Evolutionary conservation across 2,113 vertebrate genomes (phyloP).

Genomic region (Cyphomyrus discorhynchus): DNA sequence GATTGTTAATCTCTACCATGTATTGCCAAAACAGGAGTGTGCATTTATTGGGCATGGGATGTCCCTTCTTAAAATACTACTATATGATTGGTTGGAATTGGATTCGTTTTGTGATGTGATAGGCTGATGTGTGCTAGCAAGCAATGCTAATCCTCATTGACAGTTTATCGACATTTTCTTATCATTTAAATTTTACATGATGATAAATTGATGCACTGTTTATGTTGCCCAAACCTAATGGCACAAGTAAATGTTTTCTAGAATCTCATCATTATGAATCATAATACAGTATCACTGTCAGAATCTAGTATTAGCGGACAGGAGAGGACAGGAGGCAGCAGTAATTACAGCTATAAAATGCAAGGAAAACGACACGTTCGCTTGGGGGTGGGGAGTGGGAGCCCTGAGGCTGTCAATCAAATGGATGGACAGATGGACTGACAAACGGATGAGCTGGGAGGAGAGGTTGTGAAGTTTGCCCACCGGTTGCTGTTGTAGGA

Average conservation of each 20-base stretch:
- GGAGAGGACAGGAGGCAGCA: neutral
- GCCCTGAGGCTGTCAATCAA: neutral
- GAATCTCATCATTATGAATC: neutral
- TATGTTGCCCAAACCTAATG: neutral
- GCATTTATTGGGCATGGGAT: neutral
- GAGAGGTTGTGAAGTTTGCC: constrained; percentile 52
- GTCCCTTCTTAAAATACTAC: neutral
- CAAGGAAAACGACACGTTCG: neutral
- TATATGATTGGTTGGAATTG: neutral
- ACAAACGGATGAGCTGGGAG: constrained; percentile 30
- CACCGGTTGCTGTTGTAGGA: constrained; percentile 70
- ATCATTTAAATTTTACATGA: neutral
- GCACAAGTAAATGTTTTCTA: neutral
- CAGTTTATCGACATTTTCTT: neutral
- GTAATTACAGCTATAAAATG: neutral
- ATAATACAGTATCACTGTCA: neutral
- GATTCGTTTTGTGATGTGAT: neutral
- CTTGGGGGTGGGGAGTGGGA: neutral
- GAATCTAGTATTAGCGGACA: neutral
- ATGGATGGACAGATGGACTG: neutral
- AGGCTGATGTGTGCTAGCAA: neutral
- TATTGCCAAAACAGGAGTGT: neutral
- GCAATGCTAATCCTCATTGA: neutral
- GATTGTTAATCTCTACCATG: neutral
- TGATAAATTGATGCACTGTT: neutral